phyloP scores from a whole-genome alignment of 2,113 vertebrate species.

The Urocitellus parryii region DNA sequence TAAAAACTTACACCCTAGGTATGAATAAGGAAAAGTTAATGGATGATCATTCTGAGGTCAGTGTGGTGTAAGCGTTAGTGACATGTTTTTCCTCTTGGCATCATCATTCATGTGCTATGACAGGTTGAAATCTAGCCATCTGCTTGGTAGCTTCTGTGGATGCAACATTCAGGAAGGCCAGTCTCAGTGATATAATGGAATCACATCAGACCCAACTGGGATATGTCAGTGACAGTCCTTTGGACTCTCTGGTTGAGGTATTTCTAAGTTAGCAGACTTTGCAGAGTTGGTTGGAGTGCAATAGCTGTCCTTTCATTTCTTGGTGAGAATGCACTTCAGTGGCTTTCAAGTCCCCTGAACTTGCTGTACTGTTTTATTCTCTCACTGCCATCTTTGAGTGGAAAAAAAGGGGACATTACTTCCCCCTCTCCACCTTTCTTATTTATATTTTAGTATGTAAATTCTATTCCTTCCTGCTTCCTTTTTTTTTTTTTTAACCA shows the following conservation, averaged over 20 bases:
- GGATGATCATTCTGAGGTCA: background rate
- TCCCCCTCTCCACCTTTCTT: background rate
- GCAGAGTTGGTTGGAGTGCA: no score
- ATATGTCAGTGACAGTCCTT: background rate
- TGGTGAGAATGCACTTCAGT: background rate
- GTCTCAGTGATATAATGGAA: fast-evolving
- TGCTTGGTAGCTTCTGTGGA: background rate
- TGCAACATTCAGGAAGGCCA: background rate
- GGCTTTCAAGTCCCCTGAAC: background rate
- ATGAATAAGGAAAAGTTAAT: fast-evolving
- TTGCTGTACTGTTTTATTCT: background rate
- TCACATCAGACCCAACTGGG: background rate
- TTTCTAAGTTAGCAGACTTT: background rate
- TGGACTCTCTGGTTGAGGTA: background rate
- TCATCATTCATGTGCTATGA: background rate
- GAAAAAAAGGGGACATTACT: background rate
- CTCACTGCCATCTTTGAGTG: background rate
- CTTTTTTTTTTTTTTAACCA: background rate
- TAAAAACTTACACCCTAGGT: background rate
- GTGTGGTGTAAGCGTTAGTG: background rate
- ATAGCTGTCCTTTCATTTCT: background rate
- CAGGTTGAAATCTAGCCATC: fast-evolving
- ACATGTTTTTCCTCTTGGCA: background rate
- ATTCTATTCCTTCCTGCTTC: background rate
- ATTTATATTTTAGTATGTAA: background rate